These are phyloP conservation scores for Progne subis DNA, from an alignment of 2,113 vertebrate species.

Conservation along the genomic window DNA sequence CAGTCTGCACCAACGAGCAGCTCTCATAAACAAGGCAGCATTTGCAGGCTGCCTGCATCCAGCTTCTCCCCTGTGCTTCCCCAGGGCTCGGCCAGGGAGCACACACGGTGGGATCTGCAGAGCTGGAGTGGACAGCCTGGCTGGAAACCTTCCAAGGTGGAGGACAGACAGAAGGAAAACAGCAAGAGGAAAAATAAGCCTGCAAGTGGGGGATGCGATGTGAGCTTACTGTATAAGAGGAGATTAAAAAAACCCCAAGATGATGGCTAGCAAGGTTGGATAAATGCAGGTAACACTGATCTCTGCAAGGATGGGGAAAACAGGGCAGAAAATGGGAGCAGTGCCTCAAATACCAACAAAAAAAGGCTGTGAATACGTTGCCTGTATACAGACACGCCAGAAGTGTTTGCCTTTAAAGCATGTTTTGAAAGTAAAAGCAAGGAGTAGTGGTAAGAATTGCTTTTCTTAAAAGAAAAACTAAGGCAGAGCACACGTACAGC, in stretches of 20 bases:
- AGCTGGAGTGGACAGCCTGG: background rate
- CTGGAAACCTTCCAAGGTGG: constrained; percentile 10
- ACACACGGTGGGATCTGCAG: background rate
- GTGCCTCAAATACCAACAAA: background rate
- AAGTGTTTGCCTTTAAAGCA: background rate
- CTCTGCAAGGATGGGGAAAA: background rate
- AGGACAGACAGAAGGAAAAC: constrained; percentile 13
- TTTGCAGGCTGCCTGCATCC: constrained; percentile 60
- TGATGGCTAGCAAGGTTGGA: background rate
- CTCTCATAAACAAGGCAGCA: constrained; percentile 57
- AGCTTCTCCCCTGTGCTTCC: constrained; percentile 6
- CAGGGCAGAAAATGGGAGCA: background rate
- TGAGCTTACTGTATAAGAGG: background rate
- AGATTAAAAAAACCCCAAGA: background rate
- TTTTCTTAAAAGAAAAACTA: background rate
- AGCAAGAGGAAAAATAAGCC: background rate
- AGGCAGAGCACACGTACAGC: background rate
- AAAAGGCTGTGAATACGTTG: background rate
- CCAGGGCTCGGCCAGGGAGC: constrained; percentile 18
- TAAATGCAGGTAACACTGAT: background rate
- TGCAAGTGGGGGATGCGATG: background rate
- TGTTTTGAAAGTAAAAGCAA: background rate
- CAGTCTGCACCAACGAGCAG: constrained; percentile 54
- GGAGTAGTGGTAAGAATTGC: background rate
- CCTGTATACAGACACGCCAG: background rate